These are phyloP conservation scores for Eptesicus fuscus DNA, from an alignment of 2,113 vertebrate genomes.

Conservation along the genomic window DNA sequence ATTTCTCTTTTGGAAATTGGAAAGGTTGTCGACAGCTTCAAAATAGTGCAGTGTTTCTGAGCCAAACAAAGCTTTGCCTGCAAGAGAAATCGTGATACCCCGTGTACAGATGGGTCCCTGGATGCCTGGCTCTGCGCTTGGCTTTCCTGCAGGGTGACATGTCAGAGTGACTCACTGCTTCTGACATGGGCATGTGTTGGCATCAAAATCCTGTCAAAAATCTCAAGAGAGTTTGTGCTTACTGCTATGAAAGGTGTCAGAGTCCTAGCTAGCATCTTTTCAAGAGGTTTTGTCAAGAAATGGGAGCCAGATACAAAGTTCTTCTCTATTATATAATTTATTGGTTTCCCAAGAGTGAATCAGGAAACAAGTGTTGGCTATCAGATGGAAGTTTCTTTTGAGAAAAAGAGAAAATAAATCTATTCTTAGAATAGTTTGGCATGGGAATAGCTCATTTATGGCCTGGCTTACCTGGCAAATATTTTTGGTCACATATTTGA, in stretches of 20 bases:
- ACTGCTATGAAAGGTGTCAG: constrained; percentile 6
- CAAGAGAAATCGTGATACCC: not conserved
- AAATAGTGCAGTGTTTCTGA: not conserved
- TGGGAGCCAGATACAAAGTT: not conserved
- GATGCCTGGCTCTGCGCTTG: not conserved
- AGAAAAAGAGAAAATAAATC: not conserved
- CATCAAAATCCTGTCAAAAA: not conserved
- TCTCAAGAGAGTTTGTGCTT: not conserved
- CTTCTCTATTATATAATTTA: not conserved
- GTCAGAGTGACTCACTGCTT: not conserved
- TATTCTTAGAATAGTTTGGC: not conserved
- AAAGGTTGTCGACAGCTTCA: constrained; percentile 16
- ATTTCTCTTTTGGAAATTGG: constrained; percentile 28
- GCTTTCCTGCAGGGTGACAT: not conserved
- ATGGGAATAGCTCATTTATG: not conserved
- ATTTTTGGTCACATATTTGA: not conserved
- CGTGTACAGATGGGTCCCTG: not conserved
- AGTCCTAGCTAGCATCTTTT: not conserved
- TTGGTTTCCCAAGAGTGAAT: not conserved
- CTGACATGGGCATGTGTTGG: not conserved
- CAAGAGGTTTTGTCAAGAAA: constrained; percentile 11
- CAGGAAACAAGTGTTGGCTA: not conserved
- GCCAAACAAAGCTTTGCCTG: constrained; percentile 34
- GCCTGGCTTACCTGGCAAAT: not conserved
- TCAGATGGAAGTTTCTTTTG: not conserved